Evolutionary conservation across 2,113 vertebrate genomes (phyloP).

Genomic region (Erinaceus europaeus): DNA sequence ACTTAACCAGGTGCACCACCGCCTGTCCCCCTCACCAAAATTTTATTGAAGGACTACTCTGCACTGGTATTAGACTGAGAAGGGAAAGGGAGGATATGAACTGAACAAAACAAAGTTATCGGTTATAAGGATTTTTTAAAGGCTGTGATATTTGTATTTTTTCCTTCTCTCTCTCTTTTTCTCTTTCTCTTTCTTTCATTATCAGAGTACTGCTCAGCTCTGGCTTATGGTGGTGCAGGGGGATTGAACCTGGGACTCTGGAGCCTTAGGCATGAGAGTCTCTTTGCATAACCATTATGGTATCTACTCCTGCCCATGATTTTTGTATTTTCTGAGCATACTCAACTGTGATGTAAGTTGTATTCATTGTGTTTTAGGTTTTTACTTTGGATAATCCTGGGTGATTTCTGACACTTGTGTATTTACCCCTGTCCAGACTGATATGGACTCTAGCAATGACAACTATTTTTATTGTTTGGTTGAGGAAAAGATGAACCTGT

Average conservation of each 20-base stretch:
- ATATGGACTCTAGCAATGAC: not conserved
- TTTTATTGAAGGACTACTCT: constrained; percentile 25
- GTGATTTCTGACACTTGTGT: not conserved
- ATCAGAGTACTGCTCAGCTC: too few relatives aligned
- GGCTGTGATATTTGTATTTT: not conserved
- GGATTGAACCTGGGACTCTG: too few relatives aligned
- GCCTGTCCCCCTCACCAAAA: not conserved
- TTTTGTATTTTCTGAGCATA: not conserved
- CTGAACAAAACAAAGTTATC: not conserved
- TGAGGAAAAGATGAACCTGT: not conserved
- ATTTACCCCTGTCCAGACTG: not conserved
- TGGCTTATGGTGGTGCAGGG: too few relatives aligned
- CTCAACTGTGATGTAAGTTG: not conserved
- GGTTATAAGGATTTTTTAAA: constrained; percentile 19
- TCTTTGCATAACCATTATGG: too few relatives aligned
- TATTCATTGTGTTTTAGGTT: not conserved
- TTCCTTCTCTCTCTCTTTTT: too few relatives aligned
- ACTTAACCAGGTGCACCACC: too few relatives aligned
- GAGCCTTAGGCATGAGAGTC: too few relatives aligned
- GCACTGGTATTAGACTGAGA: not conserved
- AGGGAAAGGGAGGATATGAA: not conserved
- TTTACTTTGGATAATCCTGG: not conserved
- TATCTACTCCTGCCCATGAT: too few relatives aligned
- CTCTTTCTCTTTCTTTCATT: too few relatives aligned
- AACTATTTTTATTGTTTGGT: not conserved